Evolutionary conservation across 2,113 vertebrate genomes (phyloP).

Genomic region (Neoarius graeffei): DNA sequence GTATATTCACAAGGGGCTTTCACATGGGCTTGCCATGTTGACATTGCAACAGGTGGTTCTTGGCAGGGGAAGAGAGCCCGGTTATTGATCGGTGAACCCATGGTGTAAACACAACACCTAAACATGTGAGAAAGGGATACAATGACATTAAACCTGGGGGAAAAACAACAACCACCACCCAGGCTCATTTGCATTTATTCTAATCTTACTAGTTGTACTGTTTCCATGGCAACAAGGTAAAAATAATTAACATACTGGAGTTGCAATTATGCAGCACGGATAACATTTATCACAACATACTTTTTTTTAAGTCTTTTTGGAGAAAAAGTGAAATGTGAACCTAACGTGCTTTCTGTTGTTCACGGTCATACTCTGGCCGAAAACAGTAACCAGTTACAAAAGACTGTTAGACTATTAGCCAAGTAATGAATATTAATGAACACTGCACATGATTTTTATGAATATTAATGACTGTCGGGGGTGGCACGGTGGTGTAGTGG

Average conservation of each 20-base stretch:
- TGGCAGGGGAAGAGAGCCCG: constrained; percentile 97
- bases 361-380: not conserved
- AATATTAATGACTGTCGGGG: not conserved
- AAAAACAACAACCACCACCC: not conserved
- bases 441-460: not conserved
- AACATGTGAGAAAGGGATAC: constrained; percentile 28
- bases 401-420: not conserved
- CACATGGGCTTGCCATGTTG: constrained; percentile 92
- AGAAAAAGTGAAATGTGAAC: not conserved
- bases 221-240: not conserved
- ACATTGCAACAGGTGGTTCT: constrained; percentile 96
- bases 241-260: not conserved
- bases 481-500: too few relatives aligned
- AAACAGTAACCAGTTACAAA: not conserved
- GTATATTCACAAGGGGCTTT: constrained; percentile 81
- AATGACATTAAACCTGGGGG: not conserved
- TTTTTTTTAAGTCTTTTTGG: not conserved
- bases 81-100: constrained; percentile 97
- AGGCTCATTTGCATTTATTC: not conserved
- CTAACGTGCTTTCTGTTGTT: not conserved
- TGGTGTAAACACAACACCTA: constrained; percentile 93
- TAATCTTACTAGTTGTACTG: not conserved
- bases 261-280: not conserved
- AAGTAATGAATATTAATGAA: not conserved
- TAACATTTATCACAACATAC: not conserved